These are phyloP conservation scores for Coenonympha glycerion DNA, from an alignment of 2,888 invertebrate genomes.

Conservation along the genomic window DNA sequence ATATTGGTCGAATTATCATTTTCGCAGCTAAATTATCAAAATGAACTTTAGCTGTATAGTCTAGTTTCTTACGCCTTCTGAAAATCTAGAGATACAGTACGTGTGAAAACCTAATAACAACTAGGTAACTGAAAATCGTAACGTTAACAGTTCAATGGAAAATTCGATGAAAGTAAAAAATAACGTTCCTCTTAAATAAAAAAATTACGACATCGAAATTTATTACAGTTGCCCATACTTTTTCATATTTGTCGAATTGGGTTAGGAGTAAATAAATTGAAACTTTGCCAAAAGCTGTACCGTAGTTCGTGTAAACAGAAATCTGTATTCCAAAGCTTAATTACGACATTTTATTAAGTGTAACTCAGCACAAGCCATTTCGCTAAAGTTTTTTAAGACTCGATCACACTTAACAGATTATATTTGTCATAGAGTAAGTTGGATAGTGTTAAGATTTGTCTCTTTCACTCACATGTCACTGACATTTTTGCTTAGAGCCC, in stretches of 20 bases:
- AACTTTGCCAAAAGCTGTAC: slow-evolving; percentile 26
- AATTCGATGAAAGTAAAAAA: slow-evolving; percentile 20
- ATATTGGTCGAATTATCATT: no score
- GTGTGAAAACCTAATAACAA: no score
- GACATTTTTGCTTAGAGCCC: no score
- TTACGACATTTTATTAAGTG: slow-evolving; percentile 27
- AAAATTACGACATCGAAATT: slow-evolving; percentile 25
- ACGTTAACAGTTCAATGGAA: slow-evolving; percentile 1
- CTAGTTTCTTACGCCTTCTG: no score
- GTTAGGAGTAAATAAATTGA: slow-evolving; percentile 29
- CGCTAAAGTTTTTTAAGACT: slow-evolving; percentile 14
- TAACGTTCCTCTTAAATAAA: slow-evolving; percentile 18
- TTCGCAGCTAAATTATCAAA: background rate
- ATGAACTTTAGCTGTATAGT: no score
- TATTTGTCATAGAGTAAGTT: no score
- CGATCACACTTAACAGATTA: background rate
- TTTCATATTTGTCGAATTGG: slow-evolving; percentile 28
- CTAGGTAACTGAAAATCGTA: no score
- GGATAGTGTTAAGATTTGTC: no score
- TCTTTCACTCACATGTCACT: no score
- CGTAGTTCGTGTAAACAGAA: slow-evolving; percentile 25
- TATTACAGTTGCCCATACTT: slow-evolving; percentile 26
- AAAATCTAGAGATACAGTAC: no score
- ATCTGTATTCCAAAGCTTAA: slow-evolving; percentile 19
- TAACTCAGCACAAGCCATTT: slow-evolving; percentile 22